A percentile compares a stretch with the other conserved stretches of the same genome.
Evolutionary conservation across 2,113 vertebrate genomes (phyloP).

Genomic region (Bufo bufo): DNA sequence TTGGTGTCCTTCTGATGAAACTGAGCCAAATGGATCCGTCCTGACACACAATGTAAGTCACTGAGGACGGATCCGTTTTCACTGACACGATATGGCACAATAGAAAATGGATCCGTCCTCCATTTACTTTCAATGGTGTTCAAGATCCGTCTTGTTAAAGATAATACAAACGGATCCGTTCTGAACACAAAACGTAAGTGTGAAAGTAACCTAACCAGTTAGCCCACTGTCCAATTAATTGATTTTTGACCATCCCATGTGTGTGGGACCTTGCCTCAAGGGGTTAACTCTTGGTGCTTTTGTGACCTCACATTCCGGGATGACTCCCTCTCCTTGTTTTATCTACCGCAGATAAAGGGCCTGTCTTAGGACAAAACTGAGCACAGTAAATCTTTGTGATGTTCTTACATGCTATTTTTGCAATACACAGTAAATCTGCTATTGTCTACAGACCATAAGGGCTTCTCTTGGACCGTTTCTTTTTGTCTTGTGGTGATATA

Average conservation of each 20-base stretch:
- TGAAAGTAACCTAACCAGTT: neutral
- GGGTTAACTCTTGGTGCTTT: constrained; percentile 17
- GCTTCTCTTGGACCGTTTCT: neutral
- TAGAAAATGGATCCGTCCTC: no score
- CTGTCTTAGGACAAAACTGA: constrained; percentile 14
- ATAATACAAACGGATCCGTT: no score
- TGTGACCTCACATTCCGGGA: constrained; percentile 43
- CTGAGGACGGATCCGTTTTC: no score
- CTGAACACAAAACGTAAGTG: no score
- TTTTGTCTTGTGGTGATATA: neutral
- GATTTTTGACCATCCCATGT: neutral
- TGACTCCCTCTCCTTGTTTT: constrained; percentile 13
- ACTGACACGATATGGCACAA: no score
- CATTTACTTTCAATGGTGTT: no score
- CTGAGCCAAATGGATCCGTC: no score
- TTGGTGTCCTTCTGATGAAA: no score
- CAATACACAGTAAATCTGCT: neutral
- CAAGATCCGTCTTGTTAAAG: no score
- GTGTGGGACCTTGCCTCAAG: neutral
- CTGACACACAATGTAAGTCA: no score
- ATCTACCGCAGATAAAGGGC: constrained; percentile 13
- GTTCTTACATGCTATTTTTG: no score
- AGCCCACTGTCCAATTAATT: neutral
- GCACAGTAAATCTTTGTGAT: neutral
- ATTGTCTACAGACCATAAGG: neutral